Conservation (phyloP, 2,113 vertebrate species). For the Pangasianodon hypophthalmus region DNA sequence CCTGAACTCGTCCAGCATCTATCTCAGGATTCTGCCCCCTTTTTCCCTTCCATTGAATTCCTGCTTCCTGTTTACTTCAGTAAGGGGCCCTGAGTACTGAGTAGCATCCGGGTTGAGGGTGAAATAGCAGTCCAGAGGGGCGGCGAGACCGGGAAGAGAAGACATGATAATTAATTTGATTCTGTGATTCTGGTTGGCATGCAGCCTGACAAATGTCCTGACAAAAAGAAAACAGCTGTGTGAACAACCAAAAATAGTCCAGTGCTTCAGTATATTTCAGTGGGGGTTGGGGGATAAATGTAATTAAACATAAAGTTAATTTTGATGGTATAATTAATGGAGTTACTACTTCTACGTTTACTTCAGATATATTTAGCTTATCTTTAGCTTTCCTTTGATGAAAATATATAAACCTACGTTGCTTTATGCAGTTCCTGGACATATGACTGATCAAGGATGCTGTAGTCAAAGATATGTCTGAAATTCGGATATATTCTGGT, state of each 20-base stretch:
- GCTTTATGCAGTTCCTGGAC: too few relatives aligned
- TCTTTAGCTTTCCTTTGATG: not conserved
- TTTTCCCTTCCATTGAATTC: slow-evolving; percentile 22
- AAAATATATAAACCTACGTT: not conserved
- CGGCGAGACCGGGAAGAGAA: not conserved
- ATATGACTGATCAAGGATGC: too few relatives aligned
- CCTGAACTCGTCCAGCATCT: not conserved
- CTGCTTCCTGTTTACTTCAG: slow-evolving; percentile 32
- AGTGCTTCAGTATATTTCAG: not conserved
- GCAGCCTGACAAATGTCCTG: not conserved
- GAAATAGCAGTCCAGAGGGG: not conserved
- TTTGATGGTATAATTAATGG: not conserved
- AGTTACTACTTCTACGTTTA: not conserved
- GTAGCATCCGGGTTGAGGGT: not conserved
- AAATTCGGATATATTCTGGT: not conserved
- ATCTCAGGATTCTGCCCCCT: not conserved
- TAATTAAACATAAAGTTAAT: not conserved
- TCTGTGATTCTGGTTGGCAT: not conserved
- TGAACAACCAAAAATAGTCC: not conserved
- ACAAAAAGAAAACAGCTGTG: not conserved
- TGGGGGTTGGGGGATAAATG: not conserved
- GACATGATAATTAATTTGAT: not conserved
- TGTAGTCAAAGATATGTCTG: not conserved
- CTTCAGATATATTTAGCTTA: not conserved
- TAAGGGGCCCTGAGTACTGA: not conserved